Conservation (phyloP, 2,888 invertebrate genomes). For the Hartigia nigra region DNA sequence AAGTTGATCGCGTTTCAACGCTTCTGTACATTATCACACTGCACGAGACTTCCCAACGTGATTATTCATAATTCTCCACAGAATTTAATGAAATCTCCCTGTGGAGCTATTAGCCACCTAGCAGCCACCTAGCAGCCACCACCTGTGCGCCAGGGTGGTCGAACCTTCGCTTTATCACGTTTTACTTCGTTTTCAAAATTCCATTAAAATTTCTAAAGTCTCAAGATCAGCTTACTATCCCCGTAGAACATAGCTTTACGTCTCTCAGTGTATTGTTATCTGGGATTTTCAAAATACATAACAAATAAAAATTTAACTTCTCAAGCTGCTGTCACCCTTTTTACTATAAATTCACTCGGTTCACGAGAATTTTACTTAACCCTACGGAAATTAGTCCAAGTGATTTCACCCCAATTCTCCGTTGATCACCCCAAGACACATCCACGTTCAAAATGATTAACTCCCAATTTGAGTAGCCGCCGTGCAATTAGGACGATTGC, state of each 20-base stretch:
- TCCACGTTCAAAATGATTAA: conserved; percentile 49
- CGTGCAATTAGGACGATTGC: conserved; percentile 50
- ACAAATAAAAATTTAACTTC: not conserved
- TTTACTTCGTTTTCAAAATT: not conserved
- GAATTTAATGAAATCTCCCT: conserved; percentile 17
- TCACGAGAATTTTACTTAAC: not conserved
- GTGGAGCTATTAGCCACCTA: not conserved
- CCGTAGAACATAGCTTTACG: not conserved
- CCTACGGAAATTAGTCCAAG: not conserved
- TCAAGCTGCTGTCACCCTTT: too few species aligned
- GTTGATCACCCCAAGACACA: conserved; percentile 14
- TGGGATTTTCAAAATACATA: not conserved
- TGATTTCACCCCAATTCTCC: not conserved
- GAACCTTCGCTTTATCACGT: not conserved
- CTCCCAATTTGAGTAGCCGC: conserved; percentile 34
- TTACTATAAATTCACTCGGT: not conserved
- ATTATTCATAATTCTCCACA: conserved; percentile 41
- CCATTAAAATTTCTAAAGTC: not conserved
- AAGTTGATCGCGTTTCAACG: conserved; percentile 38
- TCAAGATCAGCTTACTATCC: conserved; percentile 25
- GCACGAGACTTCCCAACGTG: conserved; percentile 32
- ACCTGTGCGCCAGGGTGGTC: not conserved
- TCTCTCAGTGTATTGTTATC: not conserved
- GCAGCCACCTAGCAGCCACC: not conserved
- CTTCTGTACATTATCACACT: conserved; percentile 39